Percentiles rank a stretch among this genome's conserved stretches.
phyloP scores from a whole-genome alignment of 2,113 vertebrate genomes.

The Cynopterus brachyotis region DNA sequence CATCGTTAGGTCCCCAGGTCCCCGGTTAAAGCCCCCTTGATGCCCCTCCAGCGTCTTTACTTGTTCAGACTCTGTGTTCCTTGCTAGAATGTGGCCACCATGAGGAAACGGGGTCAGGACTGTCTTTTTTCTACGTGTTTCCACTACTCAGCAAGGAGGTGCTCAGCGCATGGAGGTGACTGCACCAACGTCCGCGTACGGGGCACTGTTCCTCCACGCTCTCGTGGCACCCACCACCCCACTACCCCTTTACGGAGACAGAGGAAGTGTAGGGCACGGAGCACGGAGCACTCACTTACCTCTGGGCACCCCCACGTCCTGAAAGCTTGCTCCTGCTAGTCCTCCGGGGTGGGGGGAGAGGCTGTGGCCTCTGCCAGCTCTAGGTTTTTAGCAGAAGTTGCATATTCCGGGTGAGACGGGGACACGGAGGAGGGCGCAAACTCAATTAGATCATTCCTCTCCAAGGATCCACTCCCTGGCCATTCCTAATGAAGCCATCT shows the following conservation, averaged over 20 bases:
- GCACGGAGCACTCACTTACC: rapidly evolving
- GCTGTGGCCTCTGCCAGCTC: not conserved
- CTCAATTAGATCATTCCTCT: not conserved
- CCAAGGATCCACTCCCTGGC: not conserved
- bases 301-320: not conserved
- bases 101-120: not conserved
- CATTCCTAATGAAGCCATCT: not conserved
- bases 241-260: not conserved
- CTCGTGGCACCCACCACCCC: not conserved
- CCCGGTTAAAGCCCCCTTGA: not conserved
- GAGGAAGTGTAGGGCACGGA: slow-evolving; percentile 45
- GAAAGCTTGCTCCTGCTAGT: not conserved
- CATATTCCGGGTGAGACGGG: not conserved
- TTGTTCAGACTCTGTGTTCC: not conserved
- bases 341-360: not conserved
- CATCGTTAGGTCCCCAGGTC: not conserved
- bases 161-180: not conserved
- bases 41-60: not conserved
- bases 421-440: not conserved
- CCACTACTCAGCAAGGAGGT: not conserved
- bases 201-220: not conserved
- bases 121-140: not conserved
- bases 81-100: not conserved
- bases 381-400: slow-evolving; percentile 7
- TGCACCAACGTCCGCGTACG: too few species aligned